Base-by-base conservation (phyloP, 37 sponge, comb jelly and placozoan genomes). In the Crambe crambe region DNA sequence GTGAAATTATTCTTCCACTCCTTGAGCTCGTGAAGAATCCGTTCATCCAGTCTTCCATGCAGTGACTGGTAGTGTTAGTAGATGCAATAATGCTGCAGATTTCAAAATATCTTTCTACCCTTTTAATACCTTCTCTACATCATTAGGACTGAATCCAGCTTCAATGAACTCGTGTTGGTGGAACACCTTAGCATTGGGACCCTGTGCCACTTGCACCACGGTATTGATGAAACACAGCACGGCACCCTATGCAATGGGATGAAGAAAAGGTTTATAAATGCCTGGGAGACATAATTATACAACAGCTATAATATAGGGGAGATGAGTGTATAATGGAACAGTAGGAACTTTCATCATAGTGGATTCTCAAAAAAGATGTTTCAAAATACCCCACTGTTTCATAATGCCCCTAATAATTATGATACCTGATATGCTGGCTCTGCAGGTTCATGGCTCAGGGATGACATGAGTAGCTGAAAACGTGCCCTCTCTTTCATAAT, bases 151-250 rank as follows among this genome's bases (percentile, higher is more conserved):
- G 47, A 94, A 84, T 12, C 95, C 95, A 12, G 91, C 96, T 59
- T 81, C 70, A 22, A 90, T 38, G 79, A 92, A 86, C 78, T 96
- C 96, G n/a, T 96, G 85, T 39, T 91, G 96, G 34, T 85, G 84
- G 76, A 81, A 96, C 23, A 92, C 86, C 60, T 87, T 89, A 35
- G 77, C 77, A 77, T 89, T 91, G 30, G 86, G 74, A 10, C 74
- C 70, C 2, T 82, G 30, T 8, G 88, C 79, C 40, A 85, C 82
- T 34, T 94, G 95, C 1, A 94, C 88, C 34, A 90, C 67, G 21
- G 95, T 87, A 67, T 94, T 94, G 78, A 94, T 80, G 63, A 94
- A 90, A 37, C 84, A 58, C 15, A 94, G 81, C 38, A 78, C 91
- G 17, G 84, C 77, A 9, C 82, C 81, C 95, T 94, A 65, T 2